Evolutionary conservation across 1,140 invertebrate species (phyloP), one percentile per base, ranked within the genome.

Genomic region (Drosophila novamexicana): DNA sequence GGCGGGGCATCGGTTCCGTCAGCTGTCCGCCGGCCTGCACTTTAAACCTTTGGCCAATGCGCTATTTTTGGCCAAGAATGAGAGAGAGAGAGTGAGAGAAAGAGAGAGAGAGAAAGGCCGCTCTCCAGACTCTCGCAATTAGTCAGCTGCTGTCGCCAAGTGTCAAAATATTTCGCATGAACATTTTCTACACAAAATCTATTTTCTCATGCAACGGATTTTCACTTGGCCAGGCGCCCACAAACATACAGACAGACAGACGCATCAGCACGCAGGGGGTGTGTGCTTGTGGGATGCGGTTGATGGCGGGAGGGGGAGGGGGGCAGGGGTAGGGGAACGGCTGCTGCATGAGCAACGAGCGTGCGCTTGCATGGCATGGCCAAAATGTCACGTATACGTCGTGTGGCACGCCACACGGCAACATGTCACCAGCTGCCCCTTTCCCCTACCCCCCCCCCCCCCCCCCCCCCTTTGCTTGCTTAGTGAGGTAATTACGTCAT

Each of bases 321-420:
- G 29, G 9, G 37, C 14, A 14, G 16, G 12, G 42, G 37, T 5
- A 2, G 14, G 5, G 65, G 54, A 40, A 42, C 29, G 32, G 42
- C 36, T 56, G 67, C 72, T 44, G 80, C 62, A 63, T 67, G 75
- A 42, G 56, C 56, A 36, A 68, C 45, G 66, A 53, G 57, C 47
- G 58, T 34, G 65, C 64, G 56, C 34, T 72, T 66, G 70, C 75
- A 73, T 62, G 75, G 75, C 57, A 52, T 86, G 79, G 79, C 82
- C 75, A 76, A 86, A 86, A 88, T 86, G 79, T 86, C 82, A 86
- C 82, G 83, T 86, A 86, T 88, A 88, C 83, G 82, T 79, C 82
- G 83, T 86, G 82, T 86, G 82, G 83, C 82, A 84, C 80, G 47
- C 22, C 47, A 49, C 22, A 37, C 29, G 49, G 49, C 83, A 69